Evolutionary conservation across 2,797 vertebrate species (phyloP).

Genomic region (Limosa lapponica): DNA sequence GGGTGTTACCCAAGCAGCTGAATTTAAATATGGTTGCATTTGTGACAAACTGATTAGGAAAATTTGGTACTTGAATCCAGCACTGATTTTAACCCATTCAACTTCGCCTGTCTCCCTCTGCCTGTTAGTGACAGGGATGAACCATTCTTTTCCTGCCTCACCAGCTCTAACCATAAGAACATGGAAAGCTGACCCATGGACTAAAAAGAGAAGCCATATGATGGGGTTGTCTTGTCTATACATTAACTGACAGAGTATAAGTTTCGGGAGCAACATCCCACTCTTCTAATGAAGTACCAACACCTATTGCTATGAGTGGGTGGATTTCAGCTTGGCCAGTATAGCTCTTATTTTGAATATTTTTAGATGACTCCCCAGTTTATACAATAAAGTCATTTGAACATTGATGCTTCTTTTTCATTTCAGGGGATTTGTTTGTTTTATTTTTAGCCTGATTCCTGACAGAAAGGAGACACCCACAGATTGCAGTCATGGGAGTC

Average conservation of each 20-base stretch:
- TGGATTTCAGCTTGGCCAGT: not conserved
- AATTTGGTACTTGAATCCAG: constrained; percentile 23
- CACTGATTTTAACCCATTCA: not conserved
- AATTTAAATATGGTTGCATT: constrained; percentile 13
- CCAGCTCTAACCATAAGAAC: not conserved
- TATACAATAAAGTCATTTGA: not conserved
- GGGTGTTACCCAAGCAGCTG: constrained; percentile 44
- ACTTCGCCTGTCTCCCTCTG: not conserved
- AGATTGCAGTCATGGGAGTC: not conserved
- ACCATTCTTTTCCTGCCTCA: not conserved
- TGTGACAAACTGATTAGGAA: constrained; percentile 37
- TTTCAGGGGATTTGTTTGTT: not conserved
- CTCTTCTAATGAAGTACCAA: not conserved
- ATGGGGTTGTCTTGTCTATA: not conserved
- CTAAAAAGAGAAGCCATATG: not conserved
- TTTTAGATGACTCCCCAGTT: not conserved
- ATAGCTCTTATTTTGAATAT: not conserved
- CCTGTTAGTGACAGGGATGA: not conserved
- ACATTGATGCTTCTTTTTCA: not conserved
- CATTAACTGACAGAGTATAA: not conserved
- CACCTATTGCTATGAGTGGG: not conserved
- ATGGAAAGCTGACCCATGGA: not conserved
- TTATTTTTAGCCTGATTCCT: constrained; percentile 44
- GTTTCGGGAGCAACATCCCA: not conserved
- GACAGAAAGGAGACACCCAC: constrained; percentile 2